phyloP scores from a whole-genome alignment of 2,888 invertebrate genomes.

The Hartigia nigra region DNA sequence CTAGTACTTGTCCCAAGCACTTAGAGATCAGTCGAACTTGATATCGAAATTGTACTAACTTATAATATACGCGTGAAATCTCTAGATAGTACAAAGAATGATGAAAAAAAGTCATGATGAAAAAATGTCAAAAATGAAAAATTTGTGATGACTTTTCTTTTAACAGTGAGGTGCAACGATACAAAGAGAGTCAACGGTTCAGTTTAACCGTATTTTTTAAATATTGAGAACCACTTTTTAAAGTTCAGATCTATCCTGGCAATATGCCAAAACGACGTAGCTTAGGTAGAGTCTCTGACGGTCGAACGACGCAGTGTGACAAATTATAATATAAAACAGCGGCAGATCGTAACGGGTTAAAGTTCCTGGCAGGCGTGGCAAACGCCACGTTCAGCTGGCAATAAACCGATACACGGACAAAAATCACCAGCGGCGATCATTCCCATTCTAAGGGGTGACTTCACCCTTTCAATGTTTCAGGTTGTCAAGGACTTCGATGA shows the following conservation, averaged over 20 bases:
- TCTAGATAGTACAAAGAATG: neutral
- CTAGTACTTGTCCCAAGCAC: neutral
- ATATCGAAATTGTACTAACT: neutral
- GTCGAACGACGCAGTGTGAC: constrained; percentile 25
- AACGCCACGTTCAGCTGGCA: constrained; percentile 25
- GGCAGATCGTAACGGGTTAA: constrained; percentile 25
- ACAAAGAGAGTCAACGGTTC: neutral
- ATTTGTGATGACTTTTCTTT: neutral
- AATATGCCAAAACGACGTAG: constrained; percentile 15
- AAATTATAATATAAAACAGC: constrained; percentile 40
- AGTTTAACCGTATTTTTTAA: neutral
- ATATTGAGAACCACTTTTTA: neutral
- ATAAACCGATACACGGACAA: constrained; percentile 34
- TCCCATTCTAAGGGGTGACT: neutral
- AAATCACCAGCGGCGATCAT: neutral
- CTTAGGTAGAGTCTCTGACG: neutral
- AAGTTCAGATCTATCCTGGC: constrained; percentile 26
- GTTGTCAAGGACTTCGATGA: neutral
- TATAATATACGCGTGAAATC: neutral
- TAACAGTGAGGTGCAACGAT: constrained; percentile 11
- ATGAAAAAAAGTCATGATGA: neutral
- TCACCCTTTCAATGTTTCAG: neutral
- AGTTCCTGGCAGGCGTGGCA: constrained; percentile 1
- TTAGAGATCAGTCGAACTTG: neutral
- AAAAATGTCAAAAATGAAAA: neutral